Conservation (phyloP, 1,140 invertebrate species). For the Copidosoma floridanum region DNA sequence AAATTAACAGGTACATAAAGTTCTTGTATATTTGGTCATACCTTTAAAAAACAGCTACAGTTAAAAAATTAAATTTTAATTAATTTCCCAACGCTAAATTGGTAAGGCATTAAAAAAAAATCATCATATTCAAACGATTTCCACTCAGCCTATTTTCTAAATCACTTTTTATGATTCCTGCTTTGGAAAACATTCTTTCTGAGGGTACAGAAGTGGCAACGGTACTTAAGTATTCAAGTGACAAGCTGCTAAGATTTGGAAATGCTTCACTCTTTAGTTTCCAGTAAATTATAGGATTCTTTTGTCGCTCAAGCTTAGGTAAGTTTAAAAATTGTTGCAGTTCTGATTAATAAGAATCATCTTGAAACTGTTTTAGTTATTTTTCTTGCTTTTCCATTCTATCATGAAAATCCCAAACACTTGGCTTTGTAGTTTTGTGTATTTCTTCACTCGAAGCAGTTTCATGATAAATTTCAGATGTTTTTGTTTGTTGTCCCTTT, state of each 20-base stretch:
- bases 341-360: constrained; percentile 16
- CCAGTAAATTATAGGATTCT: constrained; percentile 28
- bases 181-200: constrained; percentile 26
- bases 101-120: too few relatives aligned
- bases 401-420: constrained; percentile 18
- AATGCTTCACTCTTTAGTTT: constrained; percentile 30
- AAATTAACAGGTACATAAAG: too few relatives aligned
- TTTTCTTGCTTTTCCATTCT: neutral
- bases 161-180: neutral
- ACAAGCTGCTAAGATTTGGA: constrained; percentile 30
- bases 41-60: too few relatives aligned
- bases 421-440: neutral
- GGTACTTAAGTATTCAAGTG: constrained; percentile 22
- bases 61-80: too few relatives aligned
- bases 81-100: too few relatives aligned
- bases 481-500: neutral
- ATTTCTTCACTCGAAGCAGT: too few relatives aligned
- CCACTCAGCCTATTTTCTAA: neutral
- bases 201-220: constrained; percentile 38
- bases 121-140: neutral
- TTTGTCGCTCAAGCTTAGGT: neutral
- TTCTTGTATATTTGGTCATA: too few relatives aligned
- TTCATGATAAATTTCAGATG: too few relatives aligned
- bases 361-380: neutral
- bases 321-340: constrained; percentile 19